Conservation (phyloP, 2,113 vertebrate genomes). For the Nycticryphes semicollaris region DNA sequence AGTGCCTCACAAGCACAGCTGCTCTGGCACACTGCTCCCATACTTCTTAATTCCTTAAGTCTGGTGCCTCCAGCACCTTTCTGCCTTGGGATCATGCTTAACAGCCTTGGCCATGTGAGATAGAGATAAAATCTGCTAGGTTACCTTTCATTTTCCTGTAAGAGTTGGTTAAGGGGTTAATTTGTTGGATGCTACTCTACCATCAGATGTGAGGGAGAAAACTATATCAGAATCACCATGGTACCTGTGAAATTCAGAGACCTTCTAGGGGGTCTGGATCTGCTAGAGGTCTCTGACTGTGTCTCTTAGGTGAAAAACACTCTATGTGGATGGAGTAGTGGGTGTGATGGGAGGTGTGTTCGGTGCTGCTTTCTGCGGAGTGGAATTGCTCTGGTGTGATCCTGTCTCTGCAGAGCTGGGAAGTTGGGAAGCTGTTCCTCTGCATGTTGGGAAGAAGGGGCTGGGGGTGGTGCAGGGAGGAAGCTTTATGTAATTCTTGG, state of each 20-base stretch:
- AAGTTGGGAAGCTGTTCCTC: not conserved
- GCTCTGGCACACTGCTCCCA: not conserved
- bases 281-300: not conserved
- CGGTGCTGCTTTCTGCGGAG: accelerated
- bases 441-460: slow-evolving; percentile 24
- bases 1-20: slow-evolving; percentile 1
- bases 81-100: not conserved
- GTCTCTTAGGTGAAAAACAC: not conserved
- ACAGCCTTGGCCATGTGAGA: not conserved
- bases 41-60: not conserved
- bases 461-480: slow-evolving; percentile 71
- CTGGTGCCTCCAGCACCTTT: not conserved
- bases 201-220: not conserved
- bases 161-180: not conserved
- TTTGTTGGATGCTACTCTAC: not conserved
- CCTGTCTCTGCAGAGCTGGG: not conserved
- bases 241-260: not conserved
- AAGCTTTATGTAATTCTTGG: slow-evolving; percentile 83
- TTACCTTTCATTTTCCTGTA: not conserved
- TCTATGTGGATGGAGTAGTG: accelerated
- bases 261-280: not conserved
- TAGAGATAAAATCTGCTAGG: not conserved
- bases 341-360: accelerated
- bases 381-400: not conserved
- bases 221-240: accelerated